phyloP scores from a whole-genome alignment of 2,888 invertebrate genomes.

The Seladonia tumulorum region DNA sequence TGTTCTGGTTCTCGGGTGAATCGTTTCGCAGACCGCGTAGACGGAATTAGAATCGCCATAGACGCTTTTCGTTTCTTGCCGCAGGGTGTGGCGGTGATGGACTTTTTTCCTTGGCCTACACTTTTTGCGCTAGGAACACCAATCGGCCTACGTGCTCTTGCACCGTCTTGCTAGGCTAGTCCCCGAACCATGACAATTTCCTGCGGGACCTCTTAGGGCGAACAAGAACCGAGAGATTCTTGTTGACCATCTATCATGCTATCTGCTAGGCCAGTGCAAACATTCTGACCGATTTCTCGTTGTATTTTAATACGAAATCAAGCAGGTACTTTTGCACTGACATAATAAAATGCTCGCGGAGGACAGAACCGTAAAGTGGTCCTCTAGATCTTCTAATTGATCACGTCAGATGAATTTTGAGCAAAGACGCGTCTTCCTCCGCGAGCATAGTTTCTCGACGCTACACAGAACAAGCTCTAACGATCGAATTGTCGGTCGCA shows the following conservation, averaged over 20 bases:
- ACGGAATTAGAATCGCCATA: conserved; percentile 6
- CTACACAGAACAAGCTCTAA: background rate
- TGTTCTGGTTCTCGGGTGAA: background rate
- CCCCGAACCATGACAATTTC: background rate
- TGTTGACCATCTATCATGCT: background rate
- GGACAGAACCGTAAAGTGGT: background rate
- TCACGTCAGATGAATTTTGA: background rate
- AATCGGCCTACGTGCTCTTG: conserved; percentile 2
- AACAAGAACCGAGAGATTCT: background rate
- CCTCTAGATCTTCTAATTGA: background rate
- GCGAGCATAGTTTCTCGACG: background rate
- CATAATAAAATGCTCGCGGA: background rate
- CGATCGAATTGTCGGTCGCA: conserved; percentile 44
- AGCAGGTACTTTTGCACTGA: too few relatives aligned
- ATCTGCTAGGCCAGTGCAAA: background rate
- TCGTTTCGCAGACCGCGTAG: background rate
- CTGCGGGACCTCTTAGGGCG: background rate
- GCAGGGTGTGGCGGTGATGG: conserved; percentile 67
- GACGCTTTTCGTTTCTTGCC: conserved; percentile 51
- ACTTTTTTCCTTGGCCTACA: conserved; percentile 64
- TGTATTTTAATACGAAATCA: too few relatives aligned
- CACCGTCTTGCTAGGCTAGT: background rate
- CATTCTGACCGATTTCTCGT: too few relatives aligned
- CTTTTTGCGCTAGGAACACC: conserved; percentile 37
- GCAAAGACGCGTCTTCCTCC: too few relatives aligned